These are phyloP conservation scores for Caranx melampygus DNA, from an alignment of 2,113 vertebrate species.

Conservation along the genomic window DNA sequence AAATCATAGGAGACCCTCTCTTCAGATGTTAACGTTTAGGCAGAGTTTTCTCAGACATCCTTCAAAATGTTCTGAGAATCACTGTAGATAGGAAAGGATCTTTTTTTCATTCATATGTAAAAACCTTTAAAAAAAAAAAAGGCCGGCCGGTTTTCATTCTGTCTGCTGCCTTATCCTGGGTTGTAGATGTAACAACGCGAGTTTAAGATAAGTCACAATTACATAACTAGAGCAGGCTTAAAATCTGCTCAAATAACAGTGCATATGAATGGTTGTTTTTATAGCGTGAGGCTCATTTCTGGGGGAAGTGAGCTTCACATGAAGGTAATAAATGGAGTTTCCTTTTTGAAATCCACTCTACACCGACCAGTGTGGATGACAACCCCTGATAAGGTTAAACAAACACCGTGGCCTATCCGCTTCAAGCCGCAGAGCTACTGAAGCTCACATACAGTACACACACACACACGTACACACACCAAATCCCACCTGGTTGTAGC, in stretches of 20 bases:
- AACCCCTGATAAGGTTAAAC: slow-evolving; percentile 81
- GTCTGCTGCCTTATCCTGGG: neutral
- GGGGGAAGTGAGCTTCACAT: slow-evolving; percentile 66
- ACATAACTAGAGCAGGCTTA: slow-evolving; percentile 49
- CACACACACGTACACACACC: neutral
- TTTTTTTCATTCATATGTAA: slow-evolving; percentile 3
- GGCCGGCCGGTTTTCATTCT: slow-evolving; percentile 31
- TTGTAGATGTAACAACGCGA: neutral
- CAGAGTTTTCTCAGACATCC: neutral
- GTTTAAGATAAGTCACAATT: slow-evolving; percentile 57
- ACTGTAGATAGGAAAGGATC: neutral
- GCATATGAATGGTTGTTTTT: slow-evolving; percentile 66
- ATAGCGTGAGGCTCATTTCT: slow-evolving; percentile 43
- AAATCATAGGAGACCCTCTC: no score
- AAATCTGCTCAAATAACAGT: slow-evolving; percentile 55
- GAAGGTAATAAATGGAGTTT: slow-evolving; percentile 79
- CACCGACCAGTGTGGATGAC: slow-evolving; percentile 71
- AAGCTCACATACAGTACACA: slow-evolving; percentile 23
- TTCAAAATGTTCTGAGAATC: no score
- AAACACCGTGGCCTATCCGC: slow-evolving; percentile 67
- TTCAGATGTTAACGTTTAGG: no score
- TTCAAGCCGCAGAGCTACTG: slow-evolving; percentile 40
- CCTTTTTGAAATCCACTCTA: slow-evolving; percentile 74
- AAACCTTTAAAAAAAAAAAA: neutral
- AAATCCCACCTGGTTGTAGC: slow-evolving; percentile 6